Base-by-base conservation (phyloP, 2,888 invertebrate genomes). In the Griposia aprilina region DNA sequence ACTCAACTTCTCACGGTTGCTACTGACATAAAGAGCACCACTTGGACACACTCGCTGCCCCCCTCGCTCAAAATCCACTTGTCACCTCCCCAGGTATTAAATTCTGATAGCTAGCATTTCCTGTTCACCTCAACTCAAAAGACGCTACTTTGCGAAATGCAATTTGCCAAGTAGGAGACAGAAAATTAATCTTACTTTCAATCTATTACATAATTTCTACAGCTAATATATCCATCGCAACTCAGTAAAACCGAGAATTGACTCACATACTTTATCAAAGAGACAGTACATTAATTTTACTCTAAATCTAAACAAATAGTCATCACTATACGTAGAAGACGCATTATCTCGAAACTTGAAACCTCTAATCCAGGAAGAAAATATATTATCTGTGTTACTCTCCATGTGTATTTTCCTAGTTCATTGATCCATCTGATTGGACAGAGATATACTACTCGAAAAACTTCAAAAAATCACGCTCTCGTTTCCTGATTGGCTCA, bases 21-120 rank as follows among this genome's bases (percentile, higher is more conserved):
- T 11, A 62, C 30, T 48, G 74, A 78, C 76, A 69, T 74, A 76
- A 76, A 81, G 78, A 74, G 55, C 55, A 60, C 52, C 73, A 74
- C 70, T 86, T 80, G 13, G 13, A 57, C 23, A 36, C 80, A 50
- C 41, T 6, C 6, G 50, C 3, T 17, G 17, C 65, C 41, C 10
- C 17, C 23, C 23, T 6, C 65, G 13, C 48, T 36, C 45, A 13
- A 52, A 36, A 36, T 23, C 68, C 59, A 72, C 76, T 72, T 75
- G 76, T 74, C 80, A 26, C 71, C 65, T 45, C 59, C 73, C 26
- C 30, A 59, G 62, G 80, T 76, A 84, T 84, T 85, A 85, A 78
- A 85, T 78, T 74, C 74, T 73, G 72, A 87, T 80, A 81, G 66
- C 67, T 68, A 84, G 59, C 55, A 73, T 78, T 86, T 76, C 45